Percentiles rank a stretch among this genome's conserved stretches.
These are phyloP conservation scores for Lomographa bimaculata DNA, from an alignment of 2,888 invertebrate species.

Conservation along the genomic window DNA sequence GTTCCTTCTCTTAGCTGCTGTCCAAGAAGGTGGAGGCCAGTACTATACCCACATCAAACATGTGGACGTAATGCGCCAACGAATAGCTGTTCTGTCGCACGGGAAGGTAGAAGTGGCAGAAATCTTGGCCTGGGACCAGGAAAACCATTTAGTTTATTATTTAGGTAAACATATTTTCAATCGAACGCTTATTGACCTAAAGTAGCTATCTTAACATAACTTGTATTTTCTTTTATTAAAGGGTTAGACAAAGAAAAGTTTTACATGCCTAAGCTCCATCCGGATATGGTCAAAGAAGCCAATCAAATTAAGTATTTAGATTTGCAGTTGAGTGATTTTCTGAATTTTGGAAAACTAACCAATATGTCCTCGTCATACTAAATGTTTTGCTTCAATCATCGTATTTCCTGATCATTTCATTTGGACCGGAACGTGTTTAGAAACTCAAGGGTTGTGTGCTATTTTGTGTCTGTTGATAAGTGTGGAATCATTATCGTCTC, in stretches of 20 bases:
- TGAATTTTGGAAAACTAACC: slow-evolving; percentile 48
- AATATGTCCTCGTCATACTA: slow-evolving; percentile 40
- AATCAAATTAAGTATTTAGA: slow-evolving; percentile 80
- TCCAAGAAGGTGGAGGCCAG: slow-evolving; percentile 92
- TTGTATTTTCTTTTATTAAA: slow-evolving; percentile 52
- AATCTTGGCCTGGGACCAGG: slow-evolving; percentile 93
- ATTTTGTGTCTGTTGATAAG: slow-evolving; percentile 25
- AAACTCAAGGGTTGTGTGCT: slow-evolving; percentile 31
- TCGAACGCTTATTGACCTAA: background rate
- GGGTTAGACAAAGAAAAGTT: slow-evolving; percentile 68
- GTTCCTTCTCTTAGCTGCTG: slow-evolving; percentile 91
- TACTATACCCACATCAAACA: slow-evolving; percentile 95
- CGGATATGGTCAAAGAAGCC: slow-evolving; percentile 66
- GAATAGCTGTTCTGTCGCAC: slow-evolving; percentile 93
- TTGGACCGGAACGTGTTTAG: slow-evolving; percentile 29
- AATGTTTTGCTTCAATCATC: slow-evolving; percentile 32
- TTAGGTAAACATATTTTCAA: slow-evolving; percentile 64
- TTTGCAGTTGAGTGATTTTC: slow-evolving; percentile 66
- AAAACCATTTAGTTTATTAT: slow-evolving; percentile 91
- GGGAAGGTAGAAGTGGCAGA: slow-evolving; percentile 92
- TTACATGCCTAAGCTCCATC: slow-evolving; percentile 65
- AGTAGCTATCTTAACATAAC: slow-evolving; percentile 19
- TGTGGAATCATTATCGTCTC: slow-evolving; percentile 18
- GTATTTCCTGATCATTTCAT: slow-evolving; percentile 15
- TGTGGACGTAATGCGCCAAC: slow-evolving; percentile 90